Conservation (phyloP, 1,140 invertebrate species). For the Leptinotarsa texana region DNA sequence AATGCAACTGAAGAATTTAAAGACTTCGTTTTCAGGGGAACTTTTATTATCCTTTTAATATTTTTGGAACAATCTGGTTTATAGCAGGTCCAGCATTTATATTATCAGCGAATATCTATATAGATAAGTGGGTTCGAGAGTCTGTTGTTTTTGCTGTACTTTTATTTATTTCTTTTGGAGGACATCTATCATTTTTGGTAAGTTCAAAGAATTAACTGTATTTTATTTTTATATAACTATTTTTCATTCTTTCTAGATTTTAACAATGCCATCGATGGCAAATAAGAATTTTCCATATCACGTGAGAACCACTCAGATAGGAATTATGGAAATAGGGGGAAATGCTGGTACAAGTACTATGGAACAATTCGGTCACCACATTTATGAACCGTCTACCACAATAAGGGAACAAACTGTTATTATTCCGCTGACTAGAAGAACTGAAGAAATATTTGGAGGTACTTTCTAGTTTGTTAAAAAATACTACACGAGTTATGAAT, state of each 20-base stretch:
- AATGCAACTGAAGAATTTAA: not conserved
- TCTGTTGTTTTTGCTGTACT: conserved; percentile 83
- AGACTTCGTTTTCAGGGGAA: conserved; percentile 63
- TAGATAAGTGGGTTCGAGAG: conserved; percentile 90
- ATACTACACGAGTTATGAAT: no score
- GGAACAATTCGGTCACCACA: conserved; percentile 66
- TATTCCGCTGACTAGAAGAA: conserved; percentile 61
- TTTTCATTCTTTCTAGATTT: conserved; percentile 60
- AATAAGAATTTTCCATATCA: conserved; percentile 89
- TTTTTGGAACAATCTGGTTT: conserved; percentile 83
- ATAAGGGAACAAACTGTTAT: conserved; percentile 60
- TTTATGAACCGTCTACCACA: conserved; percentile 61
- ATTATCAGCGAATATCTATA: conserved; percentile 78
- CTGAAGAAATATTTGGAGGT: conserved; percentile 52
- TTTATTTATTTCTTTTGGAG: conserved; percentile 73
- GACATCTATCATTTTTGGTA: conserved; percentile 80
- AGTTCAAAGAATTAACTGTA: conserved; percentile 22
- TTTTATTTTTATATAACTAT: not conserved
- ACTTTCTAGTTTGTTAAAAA: not conserved
- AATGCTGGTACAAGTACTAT: conserved; percentile 60
- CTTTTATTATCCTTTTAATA: conserved; percentile 75
- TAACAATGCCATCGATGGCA: conserved; percentile 78
- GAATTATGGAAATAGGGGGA: conserved; percentile 64
- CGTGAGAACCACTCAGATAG: conserved; percentile 79
- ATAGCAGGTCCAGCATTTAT: conserved; percentile 78